Percentiles rank a stretch among this genome's conserved stretches.
Conservation (phyloP, 2,113 vertebrate genomes). For the Scomber japonicus region DNA sequence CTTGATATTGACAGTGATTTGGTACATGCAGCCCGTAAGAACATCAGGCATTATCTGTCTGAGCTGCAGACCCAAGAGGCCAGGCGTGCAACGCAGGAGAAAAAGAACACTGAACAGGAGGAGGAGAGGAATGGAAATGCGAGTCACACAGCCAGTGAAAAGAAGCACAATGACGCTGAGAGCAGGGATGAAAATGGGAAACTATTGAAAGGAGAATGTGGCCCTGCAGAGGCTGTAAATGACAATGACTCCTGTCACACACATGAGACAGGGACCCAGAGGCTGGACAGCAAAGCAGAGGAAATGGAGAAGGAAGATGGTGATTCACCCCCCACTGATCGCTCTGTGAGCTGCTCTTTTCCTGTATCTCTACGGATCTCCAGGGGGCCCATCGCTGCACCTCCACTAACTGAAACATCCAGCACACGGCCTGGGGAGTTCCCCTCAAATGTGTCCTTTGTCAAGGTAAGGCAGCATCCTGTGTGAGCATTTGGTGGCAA, state of each 20-base stretch:
- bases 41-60: constrained; percentile 93
- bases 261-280: constrained; percentile 49
- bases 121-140: constrained; percentile 44
- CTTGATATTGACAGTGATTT: constrained; percentile 90
- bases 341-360: constrained; percentile 77
- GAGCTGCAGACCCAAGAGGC: constrained; percentile 84
- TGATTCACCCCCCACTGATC: constrained; percentile 39
- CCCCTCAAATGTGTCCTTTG: constrained; percentile 92
- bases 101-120: constrained; percentile 49
- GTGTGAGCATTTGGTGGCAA: constrained; percentile 3
- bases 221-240: constrained; percentile 68
- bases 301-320: constrained; percentile 49
- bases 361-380: constrained; percentile 89
- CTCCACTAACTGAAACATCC: constrained; percentile 81
- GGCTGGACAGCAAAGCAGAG: constrained; percentile 37
- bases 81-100: constrained; percentile 56
- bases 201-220: constrained; percentile 46
- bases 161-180: constrained; percentile 46
- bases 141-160: constrained; percentile 33
- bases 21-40: constrained; percentile 91
- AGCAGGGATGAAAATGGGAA: constrained; percentile 60
- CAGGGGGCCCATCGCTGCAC: constrained; percentile 92
- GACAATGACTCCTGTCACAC: constrained; percentile 50
- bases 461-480: constrained; percentile 85
- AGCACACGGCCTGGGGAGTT: constrained; percentile 82